A percentile compares a stretch with the other conserved stretches of the same genome.
phyloP scores from a whole-genome alignment of 2,113 vertebrate genomes.

The Orcinus orca region DNA sequence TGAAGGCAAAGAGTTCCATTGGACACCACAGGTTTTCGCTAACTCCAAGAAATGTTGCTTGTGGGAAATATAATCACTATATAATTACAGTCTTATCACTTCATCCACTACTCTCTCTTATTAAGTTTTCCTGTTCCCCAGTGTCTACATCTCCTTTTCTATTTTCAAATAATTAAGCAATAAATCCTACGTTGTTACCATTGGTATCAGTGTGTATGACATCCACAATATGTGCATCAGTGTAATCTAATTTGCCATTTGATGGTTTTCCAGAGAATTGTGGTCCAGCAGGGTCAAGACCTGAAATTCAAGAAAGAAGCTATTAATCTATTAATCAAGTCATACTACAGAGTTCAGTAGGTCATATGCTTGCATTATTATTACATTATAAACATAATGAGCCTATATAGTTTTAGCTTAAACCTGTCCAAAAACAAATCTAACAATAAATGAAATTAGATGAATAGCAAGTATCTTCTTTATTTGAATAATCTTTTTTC shows the following conservation, averaged over 20 bases:
- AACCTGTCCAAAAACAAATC: not conserved
- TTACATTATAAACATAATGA: not conserved
- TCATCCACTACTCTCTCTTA: not conserved
- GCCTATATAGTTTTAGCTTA: not conserved
- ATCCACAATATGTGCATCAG: conserved; percentile 94
- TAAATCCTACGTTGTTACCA: conserved; percentile 81
- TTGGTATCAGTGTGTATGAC: conserved; percentile 93
- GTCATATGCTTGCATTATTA: not conserved
- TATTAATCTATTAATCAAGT: not conserved
- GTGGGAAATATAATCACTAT: not conserved
- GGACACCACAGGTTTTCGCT: not conserved
- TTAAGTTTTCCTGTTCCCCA: not conserved
- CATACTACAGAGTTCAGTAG: not conserved
- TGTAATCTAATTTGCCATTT: conserved; percentile 86
- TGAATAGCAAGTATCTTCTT: not conserved
- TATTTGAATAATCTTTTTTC: conserved; percentile 8
- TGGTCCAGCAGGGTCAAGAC: conserved; percentile 95
- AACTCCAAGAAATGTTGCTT: not conserved
- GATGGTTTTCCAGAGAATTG: conserved; percentile 85
- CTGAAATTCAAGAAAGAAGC: conserved; percentile 78
- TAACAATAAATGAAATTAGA: not conserved
- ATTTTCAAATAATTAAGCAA: not conserved
- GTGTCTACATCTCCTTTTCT: not conserved
- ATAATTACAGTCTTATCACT: not conserved
- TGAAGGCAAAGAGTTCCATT: not conserved